Percentiles rank a stretch among this genome's conserved stretches.
phyloP scores from a whole-genome alignment of 2,113 vertebrate species.

The Loxodonta africana region DNA sequence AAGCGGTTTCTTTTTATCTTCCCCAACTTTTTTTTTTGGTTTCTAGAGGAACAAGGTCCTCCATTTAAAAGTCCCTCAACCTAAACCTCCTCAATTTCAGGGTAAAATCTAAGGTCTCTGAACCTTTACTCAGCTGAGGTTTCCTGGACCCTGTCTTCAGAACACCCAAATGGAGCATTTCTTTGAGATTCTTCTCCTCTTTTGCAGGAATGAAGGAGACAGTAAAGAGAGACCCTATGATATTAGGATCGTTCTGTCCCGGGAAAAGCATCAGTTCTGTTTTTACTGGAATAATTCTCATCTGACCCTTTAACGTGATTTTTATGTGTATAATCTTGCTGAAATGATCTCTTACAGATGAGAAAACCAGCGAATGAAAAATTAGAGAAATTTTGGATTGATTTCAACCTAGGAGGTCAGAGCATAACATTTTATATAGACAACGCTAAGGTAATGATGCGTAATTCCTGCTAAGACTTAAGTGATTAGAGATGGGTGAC shows the following conservation, averaged over 20 bases:
- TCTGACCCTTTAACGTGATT: not conserved
- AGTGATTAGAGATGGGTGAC: not conserved
- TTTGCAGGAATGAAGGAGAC: not conserved
- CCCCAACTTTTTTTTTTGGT: too few species aligned
- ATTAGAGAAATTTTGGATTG: conserved; percentile 95
- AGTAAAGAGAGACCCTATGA: not conserved
- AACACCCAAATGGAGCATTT: not conserved
- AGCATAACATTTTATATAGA: conserved; percentile 95
- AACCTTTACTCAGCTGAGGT: not conserved
- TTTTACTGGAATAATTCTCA: not conserved
- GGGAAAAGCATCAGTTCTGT: not conserved
- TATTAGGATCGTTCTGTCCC: not conserved
- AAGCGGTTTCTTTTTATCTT: not conserved
- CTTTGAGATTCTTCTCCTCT: not conserved
- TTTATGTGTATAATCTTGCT: not conserved
- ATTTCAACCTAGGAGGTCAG: conserved; percentile 93
- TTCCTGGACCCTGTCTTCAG: not conserved
- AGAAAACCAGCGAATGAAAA: conserved; percentile 93
- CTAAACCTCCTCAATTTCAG: not conserved
- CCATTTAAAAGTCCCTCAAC: not conserved
- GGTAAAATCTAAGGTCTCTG: not conserved
- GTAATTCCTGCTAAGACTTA: not conserved
- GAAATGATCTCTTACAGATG: conserved; percentile 87
- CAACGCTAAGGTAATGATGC: conserved; percentile 88
- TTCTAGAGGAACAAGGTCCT: not conserved